Evolutionary conservation across 2,797 vertebrate genomes (phyloP).

Genomic region (Zalophus californianus): DNA sequence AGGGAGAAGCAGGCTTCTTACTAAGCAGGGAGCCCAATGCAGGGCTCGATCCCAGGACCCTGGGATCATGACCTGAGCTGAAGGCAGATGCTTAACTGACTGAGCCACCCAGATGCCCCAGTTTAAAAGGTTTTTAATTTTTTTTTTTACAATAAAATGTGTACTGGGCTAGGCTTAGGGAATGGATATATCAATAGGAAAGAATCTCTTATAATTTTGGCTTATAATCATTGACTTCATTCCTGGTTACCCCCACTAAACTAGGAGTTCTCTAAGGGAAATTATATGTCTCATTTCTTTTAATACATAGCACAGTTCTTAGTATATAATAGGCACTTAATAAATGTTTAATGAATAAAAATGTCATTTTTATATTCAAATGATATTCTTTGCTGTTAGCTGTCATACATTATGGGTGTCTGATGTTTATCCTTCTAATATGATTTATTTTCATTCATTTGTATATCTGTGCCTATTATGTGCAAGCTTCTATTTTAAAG

Average conservation of each 20-base stretch:
- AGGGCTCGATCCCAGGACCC: too few relatives aligned
- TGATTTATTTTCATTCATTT: constrained; percentile 60
- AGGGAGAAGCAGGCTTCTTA: too few relatives aligned
- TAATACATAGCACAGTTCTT: constrained; percentile 43
- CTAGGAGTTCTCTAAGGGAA: not conserved
- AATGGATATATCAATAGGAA: not conserved
- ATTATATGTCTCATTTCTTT: not conserved
- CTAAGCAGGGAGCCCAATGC: too few relatives aligned
- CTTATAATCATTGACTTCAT: constrained; percentile 38
- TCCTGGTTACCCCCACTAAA: not conserved
- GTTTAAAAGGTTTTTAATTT: not conserved
- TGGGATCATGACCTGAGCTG: too few relatives aligned
- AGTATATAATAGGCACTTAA: constrained; percentile 50
- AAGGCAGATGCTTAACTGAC: too few relatives aligned
- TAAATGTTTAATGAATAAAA: constrained; percentile 71
- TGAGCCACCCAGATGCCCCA: too few relatives aligned
- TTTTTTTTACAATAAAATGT: constrained; percentile 8
- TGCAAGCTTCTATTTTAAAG: constrained; percentile 64
- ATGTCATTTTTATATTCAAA: constrained; percentile 40
- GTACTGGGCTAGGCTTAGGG: not conserved
- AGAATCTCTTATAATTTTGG: constrained; percentile 26
- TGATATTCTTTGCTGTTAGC: constrained; percentile 41
- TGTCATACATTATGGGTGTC: constrained; percentile 17
- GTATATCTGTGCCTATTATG: constrained; percentile 38
- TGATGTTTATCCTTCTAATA: constrained; percentile 57